phyloP scores from a whole-genome alignment of 1,140 invertebrate species.

The Holcopasites calliopsidis region DNA sequence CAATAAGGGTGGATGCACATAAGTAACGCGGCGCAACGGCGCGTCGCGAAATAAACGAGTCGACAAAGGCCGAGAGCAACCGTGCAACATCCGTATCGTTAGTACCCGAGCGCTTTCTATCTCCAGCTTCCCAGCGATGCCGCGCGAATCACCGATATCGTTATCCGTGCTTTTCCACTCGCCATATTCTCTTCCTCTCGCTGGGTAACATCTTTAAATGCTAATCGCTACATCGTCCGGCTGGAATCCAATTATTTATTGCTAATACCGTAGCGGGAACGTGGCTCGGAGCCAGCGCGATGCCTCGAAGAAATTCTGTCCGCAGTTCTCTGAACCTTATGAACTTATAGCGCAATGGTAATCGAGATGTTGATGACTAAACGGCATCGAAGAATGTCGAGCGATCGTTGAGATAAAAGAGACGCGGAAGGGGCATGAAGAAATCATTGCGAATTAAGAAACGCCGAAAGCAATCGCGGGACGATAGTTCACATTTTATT shows the following conservation, averaged over 20 bases:
- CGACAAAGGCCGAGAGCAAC: conserved; percentile 52
- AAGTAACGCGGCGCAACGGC: conserved; percentile 29
- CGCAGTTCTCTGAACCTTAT: neutral
- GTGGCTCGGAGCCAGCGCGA: neutral
- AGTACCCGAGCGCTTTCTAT: neutral
- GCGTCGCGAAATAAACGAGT: conserved; percentile 49
- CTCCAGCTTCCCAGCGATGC: neutral
- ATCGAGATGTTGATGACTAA: neutral
- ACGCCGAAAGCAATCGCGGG: too few relatives aligned
- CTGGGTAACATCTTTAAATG: conserved; percentile 26
- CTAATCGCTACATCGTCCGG: conserved; percentile 22
- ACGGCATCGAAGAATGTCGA: neutral
- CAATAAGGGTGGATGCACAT: conserved; percentile 40
- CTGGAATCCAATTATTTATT: conserved; percentile 31
- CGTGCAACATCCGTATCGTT: conserved; percentile 10
- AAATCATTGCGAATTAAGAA: too few relatives aligned
- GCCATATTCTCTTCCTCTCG: neutral
- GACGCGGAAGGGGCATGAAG: too few relatives aligned
- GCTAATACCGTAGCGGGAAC: neutral
- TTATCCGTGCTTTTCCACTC: conserved; percentile 19
- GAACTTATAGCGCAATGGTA: neutral
- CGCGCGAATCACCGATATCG: too few relatives aligned
- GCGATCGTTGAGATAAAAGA: too few relatives aligned
- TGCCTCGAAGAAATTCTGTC: neutral
- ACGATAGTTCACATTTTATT: conserved; percentile 49